Evolutionary conservation across 2,797 vertebrate species (phyloP), one percentile per base, ranked within the genome.

Genomic region (Oreortyx pictus): DNA sequence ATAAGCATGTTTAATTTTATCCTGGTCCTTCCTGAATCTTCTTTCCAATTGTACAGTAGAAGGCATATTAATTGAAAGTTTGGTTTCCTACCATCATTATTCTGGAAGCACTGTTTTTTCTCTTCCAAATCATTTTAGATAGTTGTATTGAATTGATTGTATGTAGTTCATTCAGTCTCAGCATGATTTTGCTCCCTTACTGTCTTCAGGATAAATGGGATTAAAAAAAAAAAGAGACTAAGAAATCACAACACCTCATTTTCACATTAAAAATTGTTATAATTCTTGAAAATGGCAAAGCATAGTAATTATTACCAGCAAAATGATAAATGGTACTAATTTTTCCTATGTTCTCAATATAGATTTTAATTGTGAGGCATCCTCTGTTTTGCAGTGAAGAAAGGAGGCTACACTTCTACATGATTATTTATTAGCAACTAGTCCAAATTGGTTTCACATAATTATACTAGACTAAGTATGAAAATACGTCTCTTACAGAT

Each of bases 241-340:
- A 64, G 64, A 75, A 80, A 1, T 0, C 9, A 27, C 37, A 89
- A 33, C 22, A 78, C 33, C n/a, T 90, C 64, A 31, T 92, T 95
- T 84, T 85, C 50, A 49, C 46, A 54, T 80, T 76, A 89, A 93
- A 96, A 97, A 83, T 66, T 86, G 17, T 29, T 66, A 7, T 88
- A 80, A 67, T 10, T 49, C 76, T 89, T 94, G 82, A 94, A 94
- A 90, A 44, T 52, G 49, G 11, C 52, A 17, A 68, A 60, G 56
- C 49, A 78, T 67, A 75, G 46, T 62, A 80, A 89, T 65, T 39
- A 94, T 65, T 88, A 35, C 41, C 57, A 77, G 8, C 19, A 60
- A 78, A 83, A 94, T 67, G 70, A 86, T 64, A 88, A 91, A 80
- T 78, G 2, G 11, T 31, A 37, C 27, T 86, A 86, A 86, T 95